A percentile compares a stretch with the other conserved stretches of the same genome.
Evolutionary conservation across 2,797 vertebrate species (phyloP).

Genomic region (Anguilla obscura): DNA sequence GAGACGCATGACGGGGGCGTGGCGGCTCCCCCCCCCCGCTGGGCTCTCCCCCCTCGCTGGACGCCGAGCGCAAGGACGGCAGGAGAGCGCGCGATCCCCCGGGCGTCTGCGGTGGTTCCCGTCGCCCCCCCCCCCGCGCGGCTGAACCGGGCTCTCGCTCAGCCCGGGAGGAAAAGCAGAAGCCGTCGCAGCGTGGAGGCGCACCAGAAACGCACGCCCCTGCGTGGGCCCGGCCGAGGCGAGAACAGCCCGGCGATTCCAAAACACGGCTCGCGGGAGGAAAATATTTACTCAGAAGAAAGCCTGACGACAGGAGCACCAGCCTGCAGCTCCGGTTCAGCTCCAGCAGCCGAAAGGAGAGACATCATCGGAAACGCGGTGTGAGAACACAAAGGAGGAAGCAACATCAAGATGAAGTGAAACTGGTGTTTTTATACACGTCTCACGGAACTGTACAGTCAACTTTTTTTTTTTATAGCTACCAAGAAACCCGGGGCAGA

Average conservation of each 20-base stretch:
- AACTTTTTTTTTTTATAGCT: neutral
- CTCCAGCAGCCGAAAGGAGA: neutral
- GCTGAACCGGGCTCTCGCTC: neutral
- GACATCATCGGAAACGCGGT: neutral
- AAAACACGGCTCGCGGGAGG: neutral
- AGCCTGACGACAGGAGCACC: neutral
- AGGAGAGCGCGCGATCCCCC: too few species aligned
- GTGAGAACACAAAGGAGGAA: neutral
- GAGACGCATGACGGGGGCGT: slow-evolving; percentile 55
- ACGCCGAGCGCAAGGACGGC: too few species aligned
- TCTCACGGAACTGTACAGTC: neutral
- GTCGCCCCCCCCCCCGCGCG: too few species aligned
- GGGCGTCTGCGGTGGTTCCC: too few species aligned
- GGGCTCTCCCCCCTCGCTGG: neutral
- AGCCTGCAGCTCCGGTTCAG: neutral
- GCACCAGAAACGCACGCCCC: too few species aligned
- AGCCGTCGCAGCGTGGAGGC: neutral
- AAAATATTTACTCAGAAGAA: neutral
- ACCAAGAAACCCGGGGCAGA: neutral
- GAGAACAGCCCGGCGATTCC: neutral
- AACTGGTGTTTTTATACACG: neutral
- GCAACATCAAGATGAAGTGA: neutral
- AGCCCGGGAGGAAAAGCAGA: neutral
- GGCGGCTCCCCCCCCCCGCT: slow-evolving; percentile 33
- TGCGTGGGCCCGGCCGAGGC: neutral